Base-by-base conservation (phyloP, 2,888 invertebrate genomes). In the Eurytoma californica region DNA sequence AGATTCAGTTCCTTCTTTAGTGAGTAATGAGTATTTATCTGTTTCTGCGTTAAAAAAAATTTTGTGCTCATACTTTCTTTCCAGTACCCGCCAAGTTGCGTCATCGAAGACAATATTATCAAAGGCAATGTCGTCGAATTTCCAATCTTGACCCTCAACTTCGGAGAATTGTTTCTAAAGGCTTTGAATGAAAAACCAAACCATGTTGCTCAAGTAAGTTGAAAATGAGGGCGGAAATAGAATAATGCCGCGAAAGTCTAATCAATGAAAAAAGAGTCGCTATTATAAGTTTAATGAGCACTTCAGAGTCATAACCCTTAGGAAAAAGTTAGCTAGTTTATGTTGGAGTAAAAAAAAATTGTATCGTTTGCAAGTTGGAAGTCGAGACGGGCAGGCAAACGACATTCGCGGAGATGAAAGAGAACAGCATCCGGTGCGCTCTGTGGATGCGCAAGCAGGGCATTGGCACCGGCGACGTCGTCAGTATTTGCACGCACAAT, bases 381-480 rank as follows among this genome's bases (percentile, higher is more conserved):
- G 83, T 79, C 0, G 16, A 75, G 5, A 86, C 86, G 3, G 86
- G 81, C 3, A 20, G 77, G n/a, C 53, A 82, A 28, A 83, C 85
- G 0, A 86, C 85, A 0, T 87, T 82, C 18, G 75, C 18, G 1
- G 77, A 86, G 13, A 84, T 89, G 82, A 66, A 60, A 60, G 85
- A 87, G 7, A 82, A 84, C 12, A 82, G 80, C 14, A 79, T 87
- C 3, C 86, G 86, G 75, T 89, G 88, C 49, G 87, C 88, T 0
- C 66, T 87, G 5, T 89, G 88, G 88, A 9, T 89, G 75, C 83
- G 80, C 61, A 83, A 86, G 18, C 82, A 86, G 70, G 86, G 86
- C 0, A 58, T 88, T 3, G 65, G 73, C 39, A 66, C 76, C 0
- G 83, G 82, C 2, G 88, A 89, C 47, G 76, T 88, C 2, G 67